Percentiles rank a stretch among this genome's conserved stretches.
Conservation (phyloP, 2,888 invertebrate genomes). For the Willowsia nigromaculata region DNA sequence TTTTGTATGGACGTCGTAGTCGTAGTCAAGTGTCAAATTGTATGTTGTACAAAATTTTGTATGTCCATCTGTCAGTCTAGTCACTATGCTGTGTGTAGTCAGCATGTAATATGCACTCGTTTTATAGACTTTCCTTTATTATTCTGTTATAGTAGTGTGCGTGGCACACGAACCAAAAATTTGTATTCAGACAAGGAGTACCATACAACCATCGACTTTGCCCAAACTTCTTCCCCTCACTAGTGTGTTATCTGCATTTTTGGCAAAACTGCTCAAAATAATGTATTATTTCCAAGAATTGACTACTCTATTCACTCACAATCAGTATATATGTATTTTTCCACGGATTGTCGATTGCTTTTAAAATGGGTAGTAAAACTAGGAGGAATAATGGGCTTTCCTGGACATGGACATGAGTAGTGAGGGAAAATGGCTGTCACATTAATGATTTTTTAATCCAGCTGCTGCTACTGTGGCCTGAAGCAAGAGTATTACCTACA, state of each 20-base stretch:
- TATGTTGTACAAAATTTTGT: constrained; percentile 25
- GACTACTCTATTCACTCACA: not conserved
- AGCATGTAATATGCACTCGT: not conserved
- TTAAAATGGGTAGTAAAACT: constrained; percentile 54
- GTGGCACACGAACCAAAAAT: constrained; percentile 37
- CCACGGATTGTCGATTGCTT: constrained; percentile 21
- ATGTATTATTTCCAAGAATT: constrained; percentile 7
- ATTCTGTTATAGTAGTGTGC: constrained; percentile 1
- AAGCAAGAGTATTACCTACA: not conserved
- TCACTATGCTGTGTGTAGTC: not conserved
- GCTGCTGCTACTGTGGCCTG: constrained; percentile 25
- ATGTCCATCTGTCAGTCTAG: constrained; percentile 36
- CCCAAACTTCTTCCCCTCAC: not conserved
- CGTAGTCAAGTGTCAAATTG: constrained; percentile 18
- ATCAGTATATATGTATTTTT: not conserved
- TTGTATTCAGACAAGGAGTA: constrained; percentile 6
- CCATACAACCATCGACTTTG: not conserved
- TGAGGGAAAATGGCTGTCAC: constrained; percentile 64
- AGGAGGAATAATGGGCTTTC: constrained; percentile 50
- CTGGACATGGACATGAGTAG: not conserved
- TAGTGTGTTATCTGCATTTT: constrained; percentile 10
- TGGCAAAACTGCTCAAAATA: not conserved
- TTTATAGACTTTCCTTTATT: not conserved
- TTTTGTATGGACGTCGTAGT: not conserved
- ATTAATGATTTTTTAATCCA: constrained; percentile 70